A percentile compares a stretch with the other conserved stretches of the same genome.
phyloP scores from a whole-genome alignment of 2,888 invertebrate genomes.

The Hyposoter didymator region DNA sequence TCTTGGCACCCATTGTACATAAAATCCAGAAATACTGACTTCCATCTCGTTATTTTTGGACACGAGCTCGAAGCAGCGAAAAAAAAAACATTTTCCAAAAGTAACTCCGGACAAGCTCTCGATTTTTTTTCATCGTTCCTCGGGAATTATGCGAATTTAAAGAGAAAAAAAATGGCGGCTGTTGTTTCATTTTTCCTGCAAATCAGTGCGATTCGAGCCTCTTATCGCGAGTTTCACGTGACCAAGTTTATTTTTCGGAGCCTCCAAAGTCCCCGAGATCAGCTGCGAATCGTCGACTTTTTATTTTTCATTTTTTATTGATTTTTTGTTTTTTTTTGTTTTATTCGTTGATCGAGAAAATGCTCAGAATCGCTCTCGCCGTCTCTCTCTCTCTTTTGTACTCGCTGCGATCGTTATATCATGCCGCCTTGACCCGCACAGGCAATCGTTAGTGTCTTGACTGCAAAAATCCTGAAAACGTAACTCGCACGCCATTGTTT shows the following conservation, averaged over 20 bases:
- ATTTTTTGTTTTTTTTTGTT: neutral
- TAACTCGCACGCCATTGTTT: neutral
- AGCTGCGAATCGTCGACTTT: no score
- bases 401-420: neutral
- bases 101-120: neutral
- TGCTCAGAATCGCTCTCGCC: neutral
- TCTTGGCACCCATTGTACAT: constrained; percentile 77
- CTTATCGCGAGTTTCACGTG: neutral
- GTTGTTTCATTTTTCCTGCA: no score
- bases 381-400: neutral
- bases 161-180: no score
- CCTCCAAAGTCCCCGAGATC: neutral
- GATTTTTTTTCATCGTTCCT: neutral
- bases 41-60: constrained; percentile 68
- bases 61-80: constrained; percentile 54
- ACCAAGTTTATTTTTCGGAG: neutral
- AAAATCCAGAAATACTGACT: constrained; percentile 73
- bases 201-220: neutral
- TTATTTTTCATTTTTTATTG: neutral
- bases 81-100: neutral
- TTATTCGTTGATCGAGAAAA: neutral
- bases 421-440: neutral
- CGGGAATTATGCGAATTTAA: no score
- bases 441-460: neutral
- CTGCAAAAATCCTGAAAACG: neutral